Evolutionary conservation across 2,888 invertebrate species (phyloP).

Genomic region (Apoderus coryli): DNA sequence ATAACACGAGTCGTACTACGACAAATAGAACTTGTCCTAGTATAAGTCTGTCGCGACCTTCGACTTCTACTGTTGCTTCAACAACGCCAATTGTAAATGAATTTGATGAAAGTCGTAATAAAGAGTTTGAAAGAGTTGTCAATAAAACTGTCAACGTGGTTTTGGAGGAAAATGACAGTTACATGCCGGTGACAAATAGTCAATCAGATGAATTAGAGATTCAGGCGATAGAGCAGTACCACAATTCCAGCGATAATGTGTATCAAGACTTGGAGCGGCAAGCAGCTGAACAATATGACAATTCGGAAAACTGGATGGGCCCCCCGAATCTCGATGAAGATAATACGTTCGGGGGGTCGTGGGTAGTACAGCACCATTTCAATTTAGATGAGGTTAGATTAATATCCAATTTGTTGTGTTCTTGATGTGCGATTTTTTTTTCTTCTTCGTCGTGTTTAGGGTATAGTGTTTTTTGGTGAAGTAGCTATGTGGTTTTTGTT

Average conservation of each 20-base stretch:
- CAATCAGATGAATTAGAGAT: conserved; percentile 40
- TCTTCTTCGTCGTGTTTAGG: no score
- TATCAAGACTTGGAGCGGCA: conserved; percentile 48
- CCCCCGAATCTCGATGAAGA: conserved; percentile 19
- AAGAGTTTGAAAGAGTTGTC: conserved; percentile 19
- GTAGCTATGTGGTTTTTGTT: no score
- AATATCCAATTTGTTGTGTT: no score
- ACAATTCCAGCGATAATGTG: conserved; percentile 38
- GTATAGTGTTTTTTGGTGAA: no score
- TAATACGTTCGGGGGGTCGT: conserved; percentile 20
- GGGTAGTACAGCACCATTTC: no score
- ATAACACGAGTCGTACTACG: no score
- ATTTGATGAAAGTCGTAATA: conserved; percentile 7
- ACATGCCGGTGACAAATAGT: conserved; percentile 20
- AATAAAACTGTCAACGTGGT: conserved; percentile 18
- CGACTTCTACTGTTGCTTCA: no score
- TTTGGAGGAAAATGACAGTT: conserved; percentile 19
- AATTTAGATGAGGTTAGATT: no score
- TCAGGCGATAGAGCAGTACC: conserved; percentile 45
- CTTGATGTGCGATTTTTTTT: no score
- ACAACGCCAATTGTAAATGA: conserved; percentile 3
- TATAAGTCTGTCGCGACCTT: no score
- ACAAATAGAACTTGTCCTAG: no score
- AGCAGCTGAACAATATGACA: conserved; percentile 49
- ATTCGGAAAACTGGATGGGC: conserved; percentile 24